Conservation (phyloP, 1,140 invertebrate genomes). For the Ceratina australensis region DNA sequence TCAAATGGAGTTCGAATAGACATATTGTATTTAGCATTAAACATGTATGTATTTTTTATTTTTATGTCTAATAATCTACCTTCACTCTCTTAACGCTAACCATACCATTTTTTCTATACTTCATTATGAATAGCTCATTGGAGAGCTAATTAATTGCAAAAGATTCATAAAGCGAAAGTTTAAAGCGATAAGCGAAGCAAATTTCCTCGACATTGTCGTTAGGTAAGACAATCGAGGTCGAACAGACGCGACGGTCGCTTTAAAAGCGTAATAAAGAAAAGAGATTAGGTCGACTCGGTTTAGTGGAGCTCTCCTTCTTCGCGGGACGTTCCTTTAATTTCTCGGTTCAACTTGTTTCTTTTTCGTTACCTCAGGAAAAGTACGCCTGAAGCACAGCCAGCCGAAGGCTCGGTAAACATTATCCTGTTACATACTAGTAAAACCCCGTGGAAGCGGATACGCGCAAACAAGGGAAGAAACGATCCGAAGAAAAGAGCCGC, state of each 20-base stretch:
- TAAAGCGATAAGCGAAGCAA: no score
- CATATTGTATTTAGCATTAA: no score
- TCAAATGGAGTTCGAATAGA: no score
- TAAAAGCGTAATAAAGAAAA: slow-evolving; percentile 37
- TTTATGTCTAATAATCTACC: no score
- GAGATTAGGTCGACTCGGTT: slow-evolving; percentile 40
- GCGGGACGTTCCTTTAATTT: slow-evolving; percentile 53
- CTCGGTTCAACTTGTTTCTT: slow-evolving; percentile 38
- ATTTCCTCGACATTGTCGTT: no score
- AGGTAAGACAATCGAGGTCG: background rate
- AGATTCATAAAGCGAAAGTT: no score
- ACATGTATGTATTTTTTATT: no score
- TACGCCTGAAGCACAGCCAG: background rate
- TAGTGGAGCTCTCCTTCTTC: background rate
- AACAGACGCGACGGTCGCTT: background rate
- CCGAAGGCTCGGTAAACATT: slow-evolving; percentile 42
- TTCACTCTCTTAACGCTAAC: no score
- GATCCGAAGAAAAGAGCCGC: background rate
- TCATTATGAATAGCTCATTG: no score
- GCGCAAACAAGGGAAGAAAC: slow-evolving; percentile 1
- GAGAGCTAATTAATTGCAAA: no score
- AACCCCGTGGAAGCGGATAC: background rate
- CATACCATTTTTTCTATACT: no score
- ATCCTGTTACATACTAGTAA: slow-evolving; percentile 7
- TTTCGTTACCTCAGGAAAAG: slow-evolving; percentile 30